phyloP scores from a whole-genome alignment of 2,888 invertebrate species.

The Papilio elwesi region DNA sequence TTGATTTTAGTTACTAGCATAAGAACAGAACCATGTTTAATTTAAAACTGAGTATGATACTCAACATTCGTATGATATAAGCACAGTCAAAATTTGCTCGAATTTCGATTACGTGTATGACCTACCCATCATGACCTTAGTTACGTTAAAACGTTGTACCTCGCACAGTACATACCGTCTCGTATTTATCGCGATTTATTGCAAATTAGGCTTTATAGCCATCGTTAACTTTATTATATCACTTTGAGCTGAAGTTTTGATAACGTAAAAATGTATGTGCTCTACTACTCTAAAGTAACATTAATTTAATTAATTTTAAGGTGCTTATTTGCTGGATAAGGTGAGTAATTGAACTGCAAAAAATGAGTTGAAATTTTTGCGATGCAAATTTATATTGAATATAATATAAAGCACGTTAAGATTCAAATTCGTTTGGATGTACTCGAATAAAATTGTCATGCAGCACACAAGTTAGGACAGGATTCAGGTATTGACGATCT shows the following conservation, averaged over 20 bases:
- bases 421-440: slow-evolving; percentile 44
- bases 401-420: slow-evolving; percentile 38
- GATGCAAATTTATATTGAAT: slow-evolving; percentile 19
- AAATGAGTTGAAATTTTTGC: slow-evolving; percentile 35
- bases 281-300: slow-evolving; percentile 18
- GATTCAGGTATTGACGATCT: slow-evolving; percentile 61
- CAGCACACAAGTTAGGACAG: slow-evolving; percentile 63
- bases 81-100: not conserved
- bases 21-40: too few species aligned
- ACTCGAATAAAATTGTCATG: slow-evolving; percentile 60
- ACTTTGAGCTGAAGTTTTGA: not conserved
- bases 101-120: slow-evolving; percentile 38
- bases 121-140: slow-evolving; percentile 56
- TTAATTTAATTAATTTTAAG: slow-evolving; percentile 35
- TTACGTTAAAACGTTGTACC: slow-evolving; percentile 52
- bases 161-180: slow-evolving; percentile 49
- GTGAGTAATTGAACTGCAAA: slow-evolving; percentile 30
- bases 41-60: too few species aligned
- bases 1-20: too few species aligned
- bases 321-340: slow-evolving; percentile 35
- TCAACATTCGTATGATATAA: too few species aligned
- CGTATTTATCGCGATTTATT: slow-evolving; percentile 45
- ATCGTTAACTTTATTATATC: slow-evolving; percentile 20
- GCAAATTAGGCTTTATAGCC: slow-evolving; percentile 44
- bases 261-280: slow-evolving; percentile 12